A percentile compares a stretch with the other conserved stretches of the same genome.
Conservation (phyloP, 2,797 vertebrate species). For the Acanthis flammea region DNA sequence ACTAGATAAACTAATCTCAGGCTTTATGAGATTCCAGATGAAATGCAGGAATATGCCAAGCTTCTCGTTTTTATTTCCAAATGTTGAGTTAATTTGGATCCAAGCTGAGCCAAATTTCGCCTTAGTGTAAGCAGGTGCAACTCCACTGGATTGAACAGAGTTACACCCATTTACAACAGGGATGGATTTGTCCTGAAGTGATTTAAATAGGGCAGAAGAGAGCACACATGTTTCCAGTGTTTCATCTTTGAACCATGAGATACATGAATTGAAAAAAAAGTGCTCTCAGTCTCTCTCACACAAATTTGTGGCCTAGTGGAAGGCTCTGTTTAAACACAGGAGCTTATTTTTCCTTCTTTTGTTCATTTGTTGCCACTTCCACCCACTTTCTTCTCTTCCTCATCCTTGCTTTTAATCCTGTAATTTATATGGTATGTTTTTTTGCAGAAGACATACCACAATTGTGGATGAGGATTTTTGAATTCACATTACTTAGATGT, state of each 20-base stretch:
- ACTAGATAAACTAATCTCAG: conserved; percentile 50
- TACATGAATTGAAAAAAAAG: background rate
- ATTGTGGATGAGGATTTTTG: background rate
- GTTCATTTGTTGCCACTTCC: background rate
- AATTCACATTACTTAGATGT: background rate
- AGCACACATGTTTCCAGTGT: conserved; percentile 40
- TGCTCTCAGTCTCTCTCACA: background rate
- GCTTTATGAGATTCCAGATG: conserved; percentile 19
- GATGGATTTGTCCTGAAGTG: conserved; percentile 14
- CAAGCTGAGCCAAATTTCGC: background rate
- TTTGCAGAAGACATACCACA: background rate
- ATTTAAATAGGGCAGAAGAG: conserved; percentile 33
- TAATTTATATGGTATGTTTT: background rate
- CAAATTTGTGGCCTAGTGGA: background rate
- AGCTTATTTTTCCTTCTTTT: background rate
- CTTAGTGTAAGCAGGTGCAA: conserved; percentile 43
- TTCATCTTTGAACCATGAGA: conserved; percentile 15
- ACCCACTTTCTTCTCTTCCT: background rate
- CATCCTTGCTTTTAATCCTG: background rate
- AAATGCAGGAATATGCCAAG: conserved; percentile 35
- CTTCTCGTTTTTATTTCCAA: conserved; percentile 37
- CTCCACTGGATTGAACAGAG: conserved; percentile 2
- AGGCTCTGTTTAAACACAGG: background rate
- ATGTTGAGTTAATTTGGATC: conserved; percentile 46
- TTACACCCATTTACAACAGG: conserved; percentile 38